Conservation (phyloP, 2,797 vertebrate genomes). For the Megalops cyprinoides region DNA sequence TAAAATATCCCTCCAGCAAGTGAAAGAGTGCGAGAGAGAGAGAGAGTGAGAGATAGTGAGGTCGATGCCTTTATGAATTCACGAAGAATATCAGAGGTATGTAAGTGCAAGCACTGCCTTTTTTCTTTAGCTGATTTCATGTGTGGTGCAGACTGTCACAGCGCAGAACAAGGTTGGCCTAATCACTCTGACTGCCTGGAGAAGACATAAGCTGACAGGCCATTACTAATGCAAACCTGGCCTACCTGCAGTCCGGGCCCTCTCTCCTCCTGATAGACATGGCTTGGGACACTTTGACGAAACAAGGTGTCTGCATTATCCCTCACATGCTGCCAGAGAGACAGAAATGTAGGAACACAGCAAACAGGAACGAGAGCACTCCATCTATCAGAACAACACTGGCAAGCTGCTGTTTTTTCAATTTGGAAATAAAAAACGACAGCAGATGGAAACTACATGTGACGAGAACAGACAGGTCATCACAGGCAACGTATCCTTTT, state of each 20-base stretch:
- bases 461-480: background rate
- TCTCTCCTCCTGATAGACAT: background rate
- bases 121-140: conserved; percentile 22
- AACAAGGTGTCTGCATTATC: background rate
- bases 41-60: background rate
- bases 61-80: conserved; percentile 43
- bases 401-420: conserved; percentile 46
- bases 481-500: background rate
- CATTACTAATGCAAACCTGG: conserved; percentile 62
- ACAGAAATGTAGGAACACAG: conserved; percentile 31
- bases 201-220: conserved; percentile 56
- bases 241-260: conserved; percentile 46
- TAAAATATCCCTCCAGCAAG: background rate
- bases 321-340: background rate
- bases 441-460: background rate
- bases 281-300: background rate
- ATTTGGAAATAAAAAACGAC: background rate
- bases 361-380: conserved; percentile 51
- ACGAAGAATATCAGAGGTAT: conserved; percentile 32
- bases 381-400: conserved; percentile 54
- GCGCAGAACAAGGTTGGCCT: conserved; percentile 41
- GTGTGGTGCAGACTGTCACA: conserved; percentile 35
- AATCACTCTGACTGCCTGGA: conserved; percentile 35
- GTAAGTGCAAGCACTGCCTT: conserved; percentile 40
- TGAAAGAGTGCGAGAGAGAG: background rate